Evolutionary conservation across 2,113 vertebrate genomes (phyloP).

Genomic region (Cynocephalus volans): DNA sequence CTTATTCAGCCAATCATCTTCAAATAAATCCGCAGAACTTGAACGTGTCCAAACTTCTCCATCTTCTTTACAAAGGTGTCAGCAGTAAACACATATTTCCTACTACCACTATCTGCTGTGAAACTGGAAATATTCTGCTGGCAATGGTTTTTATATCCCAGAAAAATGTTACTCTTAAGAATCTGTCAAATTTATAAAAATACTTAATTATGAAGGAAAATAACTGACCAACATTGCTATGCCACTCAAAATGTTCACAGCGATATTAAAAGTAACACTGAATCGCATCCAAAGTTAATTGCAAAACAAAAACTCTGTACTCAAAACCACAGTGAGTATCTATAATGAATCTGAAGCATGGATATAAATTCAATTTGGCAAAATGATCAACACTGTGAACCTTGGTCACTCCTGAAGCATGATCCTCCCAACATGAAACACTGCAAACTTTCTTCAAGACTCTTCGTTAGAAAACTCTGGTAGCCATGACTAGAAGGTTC

Average conservation of each 20-base stretch:
- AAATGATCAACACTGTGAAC: neutral
- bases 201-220: neutral
- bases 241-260: neutral
- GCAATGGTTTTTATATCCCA: neutral
- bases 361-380: neutral
- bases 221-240: neutral
- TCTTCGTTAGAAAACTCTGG: neutral
- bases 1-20: neutral
- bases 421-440: neutral
- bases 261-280: neutral
- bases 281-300: neutral
- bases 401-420: neutral
- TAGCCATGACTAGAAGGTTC: neutral
- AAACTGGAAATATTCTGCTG: constrained; percentile 28
- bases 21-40: neutral
- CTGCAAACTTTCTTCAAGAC: neutral
- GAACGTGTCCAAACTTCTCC: neutral
- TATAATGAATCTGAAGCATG: neutral
- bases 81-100: neutral
- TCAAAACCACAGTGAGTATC: neutral
- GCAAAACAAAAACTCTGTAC: neutral
- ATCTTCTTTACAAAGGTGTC: neutral
- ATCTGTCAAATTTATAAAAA: neutral
- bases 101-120: neutral
- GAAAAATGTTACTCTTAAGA: neutral